A percentile compares a stretch with the other conserved stretches of the same genome.
Conservation (phyloP, 1,140 invertebrate genomes). For the Apis cerana region DNA sequence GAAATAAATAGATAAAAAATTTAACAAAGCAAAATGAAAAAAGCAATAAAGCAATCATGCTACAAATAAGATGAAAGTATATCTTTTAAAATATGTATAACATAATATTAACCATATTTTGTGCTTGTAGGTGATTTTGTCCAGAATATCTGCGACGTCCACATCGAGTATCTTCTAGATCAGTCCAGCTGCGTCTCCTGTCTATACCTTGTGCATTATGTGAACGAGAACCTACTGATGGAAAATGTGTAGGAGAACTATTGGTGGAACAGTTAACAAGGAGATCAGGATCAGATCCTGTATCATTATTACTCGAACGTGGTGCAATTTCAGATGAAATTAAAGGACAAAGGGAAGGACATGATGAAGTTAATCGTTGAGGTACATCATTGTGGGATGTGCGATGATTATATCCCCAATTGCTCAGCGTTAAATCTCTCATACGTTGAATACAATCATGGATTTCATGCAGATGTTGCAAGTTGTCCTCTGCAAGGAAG, state of each 20-base stretch:
- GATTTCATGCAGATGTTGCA: slow-evolving; percentile 88
- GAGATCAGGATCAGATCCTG: slow-evolving; percentile 80
- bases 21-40: slow-evolving; percentile 42
- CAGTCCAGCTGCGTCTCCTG: slow-evolving; percentile 90
- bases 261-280: slow-evolving; percentile 79
- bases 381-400: slow-evolving; percentile 68
- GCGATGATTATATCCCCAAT: slow-evolving; percentile 74
- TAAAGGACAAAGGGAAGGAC: slow-evolving; percentile 84
- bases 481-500: slow-evolving; percentile 85
- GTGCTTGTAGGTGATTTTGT: slow-evolving; percentile 78
- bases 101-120: slow-evolving; percentile 76
- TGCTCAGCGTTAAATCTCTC: slow-evolving; percentile 84
- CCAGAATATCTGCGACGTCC: slow-evolving; percentile 73
- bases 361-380: slow-evolving; percentile 87
- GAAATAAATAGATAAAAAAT: slow-evolving; percentile 11
- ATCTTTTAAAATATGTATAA: slow-evolving; percentile 20
- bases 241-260: slow-evolving; percentile 81
- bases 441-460: slow-evolving; percentile 89
- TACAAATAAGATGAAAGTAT: slow-evolving; percentile 22
- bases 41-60: slow-evolving; percentile 49
- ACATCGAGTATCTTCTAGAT: slow-evolving; percentile 84
- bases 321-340: slow-evolving; percentile 60
- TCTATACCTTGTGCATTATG: slow-evolving; percentile 75
- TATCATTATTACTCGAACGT: slow-evolving; percentile 73
- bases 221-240: slow-evolving; percentile 67